Percentiles rank a stretch among this genome's conserved stretches.
These are phyloP conservation scores for Platorchestia sp. DNA, from an alignment of 1,140 invertebrate species.

Conservation along the genomic window DNA sequence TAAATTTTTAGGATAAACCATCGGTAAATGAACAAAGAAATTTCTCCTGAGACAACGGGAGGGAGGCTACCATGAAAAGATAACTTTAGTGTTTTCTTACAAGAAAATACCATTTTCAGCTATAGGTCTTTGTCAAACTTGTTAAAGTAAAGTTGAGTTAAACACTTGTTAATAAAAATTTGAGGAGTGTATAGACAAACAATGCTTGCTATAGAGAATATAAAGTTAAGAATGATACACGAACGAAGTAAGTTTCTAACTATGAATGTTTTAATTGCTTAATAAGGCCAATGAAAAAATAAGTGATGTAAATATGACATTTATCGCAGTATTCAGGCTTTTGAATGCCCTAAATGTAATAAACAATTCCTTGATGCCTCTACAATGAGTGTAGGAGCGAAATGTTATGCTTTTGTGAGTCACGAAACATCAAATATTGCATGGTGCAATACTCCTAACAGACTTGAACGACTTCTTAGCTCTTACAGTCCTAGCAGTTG, in stretches of 20 bases:
- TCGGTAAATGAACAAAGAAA: neutral
- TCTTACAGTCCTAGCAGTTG: neutral
- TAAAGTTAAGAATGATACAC: too few species aligned
- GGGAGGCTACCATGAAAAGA: neutral
- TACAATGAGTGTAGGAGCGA: neutral
- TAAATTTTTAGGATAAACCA: neutral
- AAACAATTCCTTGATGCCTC: neutral
- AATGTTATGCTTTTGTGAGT: neutral
- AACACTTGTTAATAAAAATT: neutral
- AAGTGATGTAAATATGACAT: neutral
- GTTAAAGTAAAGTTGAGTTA: too few species aligned
- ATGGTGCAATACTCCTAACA: neutral
- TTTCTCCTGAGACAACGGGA: neutral
- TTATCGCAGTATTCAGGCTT: neutral
- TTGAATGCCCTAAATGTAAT: neutral
- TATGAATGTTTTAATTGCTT: neutral
- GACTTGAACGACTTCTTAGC: neutral
- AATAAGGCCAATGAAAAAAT: neutral
- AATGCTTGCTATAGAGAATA: neutral
- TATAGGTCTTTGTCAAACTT: neutral
- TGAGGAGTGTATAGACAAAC: neutral
- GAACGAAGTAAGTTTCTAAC: neutral
- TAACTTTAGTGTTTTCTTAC: too few species aligned
- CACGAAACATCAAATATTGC: neutral
- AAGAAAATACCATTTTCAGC: neutral